Conservation (phyloP, 2,797 vertebrate genomes). For the Myiotriccus ornatus region DNA sequence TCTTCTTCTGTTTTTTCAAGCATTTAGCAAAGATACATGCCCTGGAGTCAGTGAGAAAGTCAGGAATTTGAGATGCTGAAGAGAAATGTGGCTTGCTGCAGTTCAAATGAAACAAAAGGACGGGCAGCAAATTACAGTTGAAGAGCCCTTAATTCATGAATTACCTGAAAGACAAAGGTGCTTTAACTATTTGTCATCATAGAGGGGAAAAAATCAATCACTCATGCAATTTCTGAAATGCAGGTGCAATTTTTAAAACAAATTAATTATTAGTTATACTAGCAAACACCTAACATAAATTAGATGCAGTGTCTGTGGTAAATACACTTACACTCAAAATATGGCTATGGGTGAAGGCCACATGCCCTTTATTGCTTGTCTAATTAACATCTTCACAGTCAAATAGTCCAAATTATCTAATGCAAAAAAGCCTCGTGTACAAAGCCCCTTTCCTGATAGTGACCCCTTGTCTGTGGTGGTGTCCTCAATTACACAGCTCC, state of each 20-base stretch:
- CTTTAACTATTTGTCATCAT: neutral
- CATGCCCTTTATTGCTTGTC: neutral
- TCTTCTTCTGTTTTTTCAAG: neutral
- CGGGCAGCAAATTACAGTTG: neutral
- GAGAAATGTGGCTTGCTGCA: neutral
- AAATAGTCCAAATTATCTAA: neutral
- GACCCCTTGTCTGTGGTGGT: neutral
- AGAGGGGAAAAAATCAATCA: neutral
- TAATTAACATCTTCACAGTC: neutral
- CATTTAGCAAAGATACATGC: neutral
- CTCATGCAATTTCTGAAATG: neutral
- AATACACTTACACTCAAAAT: neutral
- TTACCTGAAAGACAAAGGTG: neutral
- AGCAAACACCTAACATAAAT: neutral
- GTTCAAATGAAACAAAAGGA: neutral
- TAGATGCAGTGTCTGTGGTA: neutral
- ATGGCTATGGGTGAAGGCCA: neutral
- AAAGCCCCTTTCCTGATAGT: neutral
- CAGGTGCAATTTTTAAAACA: neutral
- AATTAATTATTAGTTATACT: neutral
- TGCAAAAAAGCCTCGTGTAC: neutral
- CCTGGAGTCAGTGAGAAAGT: neutral
- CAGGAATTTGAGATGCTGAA: neutral
- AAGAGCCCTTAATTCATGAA: neutral
- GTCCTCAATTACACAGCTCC: neutral